A percentile compares a stretch with the other conserved stretches of the same genome.
Evolutionary conservation across 1,140 invertebrate genomes (phyloP).

Genomic region (Bombus waltoni): DNA sequence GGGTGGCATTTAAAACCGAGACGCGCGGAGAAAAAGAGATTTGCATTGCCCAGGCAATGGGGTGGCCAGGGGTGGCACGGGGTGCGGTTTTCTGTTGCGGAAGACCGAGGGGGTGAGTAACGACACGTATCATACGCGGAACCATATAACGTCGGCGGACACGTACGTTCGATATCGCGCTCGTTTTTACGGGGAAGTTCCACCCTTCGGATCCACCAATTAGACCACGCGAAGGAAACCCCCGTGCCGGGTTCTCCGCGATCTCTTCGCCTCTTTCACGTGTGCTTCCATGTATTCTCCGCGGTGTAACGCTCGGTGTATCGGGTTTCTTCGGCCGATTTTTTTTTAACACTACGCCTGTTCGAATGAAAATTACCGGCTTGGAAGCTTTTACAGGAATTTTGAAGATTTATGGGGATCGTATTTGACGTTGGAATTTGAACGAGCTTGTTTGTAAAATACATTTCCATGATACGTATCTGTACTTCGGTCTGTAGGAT

Average conservation of each 20-base stretch:
- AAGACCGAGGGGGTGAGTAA: conserved; percentile 69
- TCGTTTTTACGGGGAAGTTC: conserved; percentile 71
- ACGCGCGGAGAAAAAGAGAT: conserved; percentile 80
- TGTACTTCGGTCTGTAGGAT: too few relatives aligned
- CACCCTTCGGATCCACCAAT: conserved; percentile 69
- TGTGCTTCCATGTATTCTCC: background rate
- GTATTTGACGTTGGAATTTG: too few relatives aligned
- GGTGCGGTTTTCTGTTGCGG: conserved; percentile 60
- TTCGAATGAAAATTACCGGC: background rate
- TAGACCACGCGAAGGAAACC: conserved; percentile 67
- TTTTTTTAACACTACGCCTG: background rate
- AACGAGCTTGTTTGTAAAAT: too few relatives aligned
- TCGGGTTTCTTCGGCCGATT: background rate
- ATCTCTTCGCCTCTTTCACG: conserved; percentile 24
- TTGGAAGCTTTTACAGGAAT: background rate
- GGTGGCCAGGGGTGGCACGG: conserved; percentile 50
- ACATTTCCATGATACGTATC: too few relatives aligned
- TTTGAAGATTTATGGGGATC: too few relatives aligned
- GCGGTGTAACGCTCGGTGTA: background rate
- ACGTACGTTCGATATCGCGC: conserved; percentile 74
- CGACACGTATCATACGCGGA: conserved; percentile 75
- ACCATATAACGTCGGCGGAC: conserved; percentile 69
- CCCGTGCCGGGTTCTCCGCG: conserved; percentile 14
- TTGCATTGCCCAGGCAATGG: conserved; percentile 72
- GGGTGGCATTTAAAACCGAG: conserved; percentile 79